phyloP scores from a whole-genome alignment of 1,140 invertebrate species.

The Drosophila paulistorum region DNA sequence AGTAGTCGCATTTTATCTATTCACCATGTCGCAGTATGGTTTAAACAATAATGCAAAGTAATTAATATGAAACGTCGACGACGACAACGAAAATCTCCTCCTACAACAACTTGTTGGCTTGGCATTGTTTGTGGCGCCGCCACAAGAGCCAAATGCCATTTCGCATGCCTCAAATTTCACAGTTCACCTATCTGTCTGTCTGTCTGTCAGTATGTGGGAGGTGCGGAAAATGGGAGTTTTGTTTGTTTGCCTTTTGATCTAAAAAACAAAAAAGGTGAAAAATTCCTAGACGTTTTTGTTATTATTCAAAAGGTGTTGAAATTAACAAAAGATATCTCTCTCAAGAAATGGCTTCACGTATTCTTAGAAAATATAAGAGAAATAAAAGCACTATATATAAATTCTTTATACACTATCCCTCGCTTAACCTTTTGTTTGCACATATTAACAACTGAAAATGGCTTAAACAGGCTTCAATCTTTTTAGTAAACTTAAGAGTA shows the following conservation, averaged over 20 bases:
- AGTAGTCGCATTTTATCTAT: slow-evolving; percentile 12
- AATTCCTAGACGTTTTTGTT: slow-evolving; percentile 6
- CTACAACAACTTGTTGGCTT: background rate
- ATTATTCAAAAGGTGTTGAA: slow-evolving; percentile 13
- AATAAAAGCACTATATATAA: background rate
- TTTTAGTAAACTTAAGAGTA: too few species aligned
- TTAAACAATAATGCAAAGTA: slow-evolving; percentile 73
- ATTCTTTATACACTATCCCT: too few species aligned
- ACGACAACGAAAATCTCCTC: slow-evolving; percentile 11
- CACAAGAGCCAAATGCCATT: slow-evolving; percentile 45
- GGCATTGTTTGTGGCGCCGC: slow-evolving; percentile 47
- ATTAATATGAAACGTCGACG: slow-evolving; percentile 60
- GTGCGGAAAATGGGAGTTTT: slow-evolving; percentile 23
- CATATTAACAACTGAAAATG: too few species aligned
- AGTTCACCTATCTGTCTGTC: slow-evolving; percentile 1
- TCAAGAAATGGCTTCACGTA: background rate
- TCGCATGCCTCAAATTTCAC: slow-evolving; percentile 48
- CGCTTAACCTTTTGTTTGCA: too few species aligned
- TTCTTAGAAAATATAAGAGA: background rate
- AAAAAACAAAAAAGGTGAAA: background rate
- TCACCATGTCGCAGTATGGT: slow-evolving; percentile 50
- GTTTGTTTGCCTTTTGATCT: slow-evolving; percentile 16
- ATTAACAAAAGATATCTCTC: slow-evolving; percentile 1
- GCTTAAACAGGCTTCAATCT: too few species aligned
- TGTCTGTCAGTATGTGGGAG: slow-evolving; percentile 13